These are phyloP conservation scores for Pachymerium ferrugineum DNA, from an alignment of 2,888 invertebrate genomes.

Conservation along the genomic window DNA sequence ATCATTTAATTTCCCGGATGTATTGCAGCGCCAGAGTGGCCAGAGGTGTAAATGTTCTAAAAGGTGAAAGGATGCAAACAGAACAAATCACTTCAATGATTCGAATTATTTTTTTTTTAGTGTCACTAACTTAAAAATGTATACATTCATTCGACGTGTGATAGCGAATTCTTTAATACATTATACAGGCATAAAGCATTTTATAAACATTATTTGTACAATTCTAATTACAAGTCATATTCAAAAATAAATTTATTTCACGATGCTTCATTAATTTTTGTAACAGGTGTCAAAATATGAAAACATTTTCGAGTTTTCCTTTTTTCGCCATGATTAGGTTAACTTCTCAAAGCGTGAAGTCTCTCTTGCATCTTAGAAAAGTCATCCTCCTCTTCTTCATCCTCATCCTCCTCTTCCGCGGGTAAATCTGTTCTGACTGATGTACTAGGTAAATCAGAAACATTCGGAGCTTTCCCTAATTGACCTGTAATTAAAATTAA, in stretches of 20 bases:
- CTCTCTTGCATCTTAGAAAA: slow-evolving; percentile 88
- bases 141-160: too few species aligned
- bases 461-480: slow-evolving; percentile 80
- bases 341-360: slow-evolving; percentile 80
- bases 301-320: neutral
- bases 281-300: too few species aligned
- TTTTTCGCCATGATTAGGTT: slow-evolving; percentile 43
- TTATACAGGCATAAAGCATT: neutral
- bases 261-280: neutral
- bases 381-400: slow-evolving; percentile 66
- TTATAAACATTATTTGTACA: neutral
- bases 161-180: too few species aligned
- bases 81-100: too few species aligned
- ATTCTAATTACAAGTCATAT: slow-evolving; percentile 23
- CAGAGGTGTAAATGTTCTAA: too few species aligned
- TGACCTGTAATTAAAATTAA: slow-evolving; percentile 54
- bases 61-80: too few species aligned
- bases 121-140: too few species aligned
- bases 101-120: too few species aligned
- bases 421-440: slow-evolving; percentile 55
- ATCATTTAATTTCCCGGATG: neutral
- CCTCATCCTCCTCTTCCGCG: slow-evolving; percentile 48
- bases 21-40: too few species aligned
- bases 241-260: slow-evolving; percentile 6
- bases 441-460: slow-evolving; percentile 52